Conservation (phyloP, 2,113 vertebrate species). For the Pavo muticus region DNA sequence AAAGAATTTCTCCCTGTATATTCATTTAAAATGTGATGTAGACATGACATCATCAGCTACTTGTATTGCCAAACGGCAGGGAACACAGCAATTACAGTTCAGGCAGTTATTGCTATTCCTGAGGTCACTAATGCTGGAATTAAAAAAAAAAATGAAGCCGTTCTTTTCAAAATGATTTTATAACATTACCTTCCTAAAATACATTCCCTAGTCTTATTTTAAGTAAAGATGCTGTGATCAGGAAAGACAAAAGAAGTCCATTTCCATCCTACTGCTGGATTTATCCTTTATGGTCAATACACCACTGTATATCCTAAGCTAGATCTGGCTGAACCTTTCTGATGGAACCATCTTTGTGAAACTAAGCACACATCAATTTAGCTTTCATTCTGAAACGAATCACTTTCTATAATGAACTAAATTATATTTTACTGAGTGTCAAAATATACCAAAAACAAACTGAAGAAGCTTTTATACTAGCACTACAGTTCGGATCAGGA, state of each 20-base stretch:
- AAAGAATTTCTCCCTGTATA: not conserved
- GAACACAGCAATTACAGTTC: not conserved
- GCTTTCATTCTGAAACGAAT: not conserved
- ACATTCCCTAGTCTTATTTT: not conserved
- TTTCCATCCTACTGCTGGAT: not conserved
- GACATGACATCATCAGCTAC: not conserved
- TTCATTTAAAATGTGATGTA: not conserved
- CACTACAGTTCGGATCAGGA: not conserved
- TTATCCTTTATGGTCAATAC: not conserved
- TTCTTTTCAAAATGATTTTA: not conserved
- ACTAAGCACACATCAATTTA: not conserved
- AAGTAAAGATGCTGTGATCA: not conserved
- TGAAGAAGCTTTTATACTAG: not conserved
- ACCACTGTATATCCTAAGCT: not conserved
- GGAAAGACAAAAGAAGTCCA: not conserved
- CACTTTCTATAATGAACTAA: not conserved
- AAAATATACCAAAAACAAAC: not conserved
- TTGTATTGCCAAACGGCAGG: not conserved
- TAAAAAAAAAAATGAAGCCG: constrained; percentile 23
- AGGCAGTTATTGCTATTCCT: not conserved
- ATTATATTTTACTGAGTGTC: not conserved
- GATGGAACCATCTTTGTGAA: not conserved
- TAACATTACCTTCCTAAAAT: not conserved
- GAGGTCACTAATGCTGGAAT: not conserved
- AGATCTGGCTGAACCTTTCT: not conserved